Evolutionary conservation across 2,113 vertebrate genomes (phyloP), one percentile per base, ranked within the genome.

Genomic region (Otocyon megalotis): DNA sequence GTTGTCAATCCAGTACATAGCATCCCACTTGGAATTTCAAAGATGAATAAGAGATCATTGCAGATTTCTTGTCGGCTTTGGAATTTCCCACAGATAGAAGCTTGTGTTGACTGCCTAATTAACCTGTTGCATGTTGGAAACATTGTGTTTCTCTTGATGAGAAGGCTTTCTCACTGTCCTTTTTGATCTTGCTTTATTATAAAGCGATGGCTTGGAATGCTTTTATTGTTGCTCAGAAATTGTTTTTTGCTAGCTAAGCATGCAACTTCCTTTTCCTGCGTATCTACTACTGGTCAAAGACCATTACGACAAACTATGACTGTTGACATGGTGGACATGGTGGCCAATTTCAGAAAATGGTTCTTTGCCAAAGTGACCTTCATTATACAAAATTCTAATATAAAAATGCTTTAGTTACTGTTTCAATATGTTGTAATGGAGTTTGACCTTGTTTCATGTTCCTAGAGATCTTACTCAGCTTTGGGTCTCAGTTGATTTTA

Each of bases 71-170:
- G 54, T 87, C 54, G 77, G 80, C 93, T 95, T 97, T 96, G 94
- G 83, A 85, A 97, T 96, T 96, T 89, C 81, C 88, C 79, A 65
- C 65, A 81, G 90, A 82, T 87, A 84, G 93, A 20, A 14, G 92
- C 76, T 90, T 24, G 81, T 90, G 76, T 96, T 87, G 96, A 81
- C 93, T 96, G 97, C 95, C 98, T 98, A 91, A 98, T 98, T 99
- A 98, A 98, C 97, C 94, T 82, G 84, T 76, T 98, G 98, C 98
- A 99, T 98, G 99, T 97, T 96, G 81, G 97, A 97, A 97, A 94
- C 32, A 69, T 95, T 35, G 28, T 14, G 16, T 96, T 97, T 95
- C 97, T 98, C 77, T 80, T 62, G 93, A 82, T 0, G 7, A 95
- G 80, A 91, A 83, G 82, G 9, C 90, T 16, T 92, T 88, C 91